Conservation (phyloP, 2,888 invertebrate species). For the Epinotia brunnichana region DNA sequence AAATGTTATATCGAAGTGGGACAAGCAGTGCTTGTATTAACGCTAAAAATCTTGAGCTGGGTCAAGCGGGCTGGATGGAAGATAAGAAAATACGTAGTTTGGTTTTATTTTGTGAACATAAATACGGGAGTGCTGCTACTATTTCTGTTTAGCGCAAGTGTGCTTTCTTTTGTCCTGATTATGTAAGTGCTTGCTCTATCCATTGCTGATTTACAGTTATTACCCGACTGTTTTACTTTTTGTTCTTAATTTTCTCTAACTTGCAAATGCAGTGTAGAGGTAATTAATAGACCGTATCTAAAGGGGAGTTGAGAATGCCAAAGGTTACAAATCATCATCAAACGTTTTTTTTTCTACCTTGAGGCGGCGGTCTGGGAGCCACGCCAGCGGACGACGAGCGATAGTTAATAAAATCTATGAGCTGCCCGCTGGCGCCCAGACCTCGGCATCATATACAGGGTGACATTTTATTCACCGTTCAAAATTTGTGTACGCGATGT, state of each 20-base stretch:
- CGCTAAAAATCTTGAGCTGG: constrained; percentile 23
- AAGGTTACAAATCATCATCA: not conserved
- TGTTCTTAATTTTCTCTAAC: not conserved
- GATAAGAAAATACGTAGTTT: not conserved
- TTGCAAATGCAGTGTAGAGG: not conserved
- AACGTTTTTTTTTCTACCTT: not conserved
- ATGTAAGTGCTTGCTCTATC: not conserved
- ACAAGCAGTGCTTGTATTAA: constrained; percentile 48
- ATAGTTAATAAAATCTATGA: too few species aligned
- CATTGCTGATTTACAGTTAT: not conserved
- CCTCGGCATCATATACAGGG: too few species aligned
- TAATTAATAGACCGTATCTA: not conserved
- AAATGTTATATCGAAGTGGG: constrained; percentile 64
- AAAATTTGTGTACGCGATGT: too few species aligned
- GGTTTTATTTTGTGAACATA: not conserved
- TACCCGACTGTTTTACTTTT: too few species aligned
- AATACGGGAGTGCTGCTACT: not conserved
- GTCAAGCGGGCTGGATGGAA: not conserved
- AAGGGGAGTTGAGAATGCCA: not conserved
- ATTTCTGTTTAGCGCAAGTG: not conserved
- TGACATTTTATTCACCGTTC: too few species aligned
- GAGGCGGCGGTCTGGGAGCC: too few species aligned
- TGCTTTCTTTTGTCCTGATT: not conserved
- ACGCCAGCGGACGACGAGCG: too few species aligned
- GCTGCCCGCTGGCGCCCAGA: too few species aligned